Evolutionary conservation across 2,888 invertebrate genomes (phyloP).

Genomic region (Xestoiulus laeticollis): DNA sequence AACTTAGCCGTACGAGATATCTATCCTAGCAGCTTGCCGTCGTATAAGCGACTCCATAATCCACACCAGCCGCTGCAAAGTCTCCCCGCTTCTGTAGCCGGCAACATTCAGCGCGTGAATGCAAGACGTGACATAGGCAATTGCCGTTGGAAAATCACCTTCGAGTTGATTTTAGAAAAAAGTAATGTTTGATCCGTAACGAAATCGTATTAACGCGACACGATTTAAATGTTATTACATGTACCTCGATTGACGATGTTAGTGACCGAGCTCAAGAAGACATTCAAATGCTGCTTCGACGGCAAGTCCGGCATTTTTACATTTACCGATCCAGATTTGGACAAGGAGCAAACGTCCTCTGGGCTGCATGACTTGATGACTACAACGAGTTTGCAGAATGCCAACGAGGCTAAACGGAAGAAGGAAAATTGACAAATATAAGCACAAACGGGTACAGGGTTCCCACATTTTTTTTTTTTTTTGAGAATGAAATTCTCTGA

Average conservation of each 20-base stretch:
- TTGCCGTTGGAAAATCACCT: conserved; percentile 42
- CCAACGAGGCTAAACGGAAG: background rate
- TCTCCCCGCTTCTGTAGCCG: background rate
- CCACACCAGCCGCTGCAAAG: background rate
- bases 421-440: background rate
- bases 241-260: background rate
- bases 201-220: too few species aligned
- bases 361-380: conserved; percentile 9
- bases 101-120: conserved; percentile 14
- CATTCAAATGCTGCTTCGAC: background rate
- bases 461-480: too few species aligned
- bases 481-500: too few species aligned
- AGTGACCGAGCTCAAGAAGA: background rate
- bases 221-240: too few species aligned
- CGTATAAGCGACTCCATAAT: background rate
- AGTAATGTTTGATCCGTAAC: background rate
- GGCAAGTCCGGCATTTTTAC: background rate
- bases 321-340: background rate
- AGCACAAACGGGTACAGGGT: too few species aligned
- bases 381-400: background rate
- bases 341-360: background rate
- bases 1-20: background rate
- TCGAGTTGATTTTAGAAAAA: background rate
- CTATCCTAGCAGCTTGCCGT: conserved; percentile 32
- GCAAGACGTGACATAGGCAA: conserved; percentile 42